phyloP scores from a whole-genome alignment of 2,113 vertebrate genomes.

The Leucopsar rothschildi region DNA sequence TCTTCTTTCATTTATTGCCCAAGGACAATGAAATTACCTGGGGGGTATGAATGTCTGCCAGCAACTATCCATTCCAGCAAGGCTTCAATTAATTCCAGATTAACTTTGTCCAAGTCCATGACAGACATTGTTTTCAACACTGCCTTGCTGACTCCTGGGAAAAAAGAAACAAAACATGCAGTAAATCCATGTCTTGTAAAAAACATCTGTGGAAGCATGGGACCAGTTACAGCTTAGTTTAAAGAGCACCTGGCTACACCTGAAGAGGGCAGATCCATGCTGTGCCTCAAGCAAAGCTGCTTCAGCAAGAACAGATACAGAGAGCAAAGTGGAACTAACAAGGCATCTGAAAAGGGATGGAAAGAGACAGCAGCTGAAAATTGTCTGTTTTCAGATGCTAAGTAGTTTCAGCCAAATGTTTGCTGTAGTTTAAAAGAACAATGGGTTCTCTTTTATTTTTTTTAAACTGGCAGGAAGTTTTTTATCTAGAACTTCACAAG shows the following conservation, averaged over 20 bases:
- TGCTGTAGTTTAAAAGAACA: neutral
- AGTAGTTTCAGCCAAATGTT: neutral
- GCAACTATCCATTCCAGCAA: constrained; percentile 94
- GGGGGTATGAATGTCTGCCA: constrained; percentile 86
- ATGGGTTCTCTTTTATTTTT: neutral
- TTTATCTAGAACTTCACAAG: neutral
- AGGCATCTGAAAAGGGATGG: neutral
- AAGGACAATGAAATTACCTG: constrained; percentile 72
- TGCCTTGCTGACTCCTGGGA: constrained; percentile 81
- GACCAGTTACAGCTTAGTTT: neutral
- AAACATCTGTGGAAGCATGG: neutral
- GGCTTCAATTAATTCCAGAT: constrained; percentile 92
- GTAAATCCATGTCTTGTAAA: neutral
- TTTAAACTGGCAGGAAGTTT: neutral
- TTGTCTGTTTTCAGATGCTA: neutral
- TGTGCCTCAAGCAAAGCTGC: neutral
- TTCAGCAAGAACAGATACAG: neutral
- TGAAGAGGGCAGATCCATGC: neutral
- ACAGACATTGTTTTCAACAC: constrained; percentile 87
- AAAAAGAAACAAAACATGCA: neutral
- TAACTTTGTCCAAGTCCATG: constrained; percentile 97
- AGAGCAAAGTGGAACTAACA: neutral
- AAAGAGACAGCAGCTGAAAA: neutral
- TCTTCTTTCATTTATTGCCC: neutral
- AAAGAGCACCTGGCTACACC: neutral